phyloP scores from a whole-genome alignment of 2,888 invertebrate genomes.

The Dryococelus australis region DNA sequence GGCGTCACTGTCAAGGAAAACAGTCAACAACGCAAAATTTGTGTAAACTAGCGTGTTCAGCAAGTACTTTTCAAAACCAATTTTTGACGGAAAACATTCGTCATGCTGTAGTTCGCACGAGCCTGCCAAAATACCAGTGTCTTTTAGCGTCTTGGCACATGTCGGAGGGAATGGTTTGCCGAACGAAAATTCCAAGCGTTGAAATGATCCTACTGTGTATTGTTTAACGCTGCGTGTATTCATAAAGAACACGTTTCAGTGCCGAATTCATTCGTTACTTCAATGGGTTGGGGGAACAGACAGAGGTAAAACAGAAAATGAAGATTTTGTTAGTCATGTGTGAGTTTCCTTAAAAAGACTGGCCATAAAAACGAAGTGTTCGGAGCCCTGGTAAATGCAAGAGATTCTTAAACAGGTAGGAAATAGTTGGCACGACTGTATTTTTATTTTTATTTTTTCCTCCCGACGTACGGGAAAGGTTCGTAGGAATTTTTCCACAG shows the following conservation, averaged over 20 bases:
- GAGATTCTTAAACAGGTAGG: neutral
- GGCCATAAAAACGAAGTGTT: neutral
- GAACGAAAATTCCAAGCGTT: neutral
- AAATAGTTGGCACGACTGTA: constrained; percentile 3
- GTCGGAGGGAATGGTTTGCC: no score
- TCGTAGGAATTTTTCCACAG: neutral
- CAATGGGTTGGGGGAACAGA: neutral
- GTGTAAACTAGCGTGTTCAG: no score
- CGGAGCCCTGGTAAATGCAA: neutral
- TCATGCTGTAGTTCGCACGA: no score
- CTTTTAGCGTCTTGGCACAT: no score
- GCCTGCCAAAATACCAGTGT: no score
- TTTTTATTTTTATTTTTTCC: neutral
- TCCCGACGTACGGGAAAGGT: neutral
- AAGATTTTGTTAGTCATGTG: neutral
- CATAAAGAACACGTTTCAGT: neutral
- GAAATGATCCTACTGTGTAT: neutral
- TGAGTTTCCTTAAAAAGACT: neutral
- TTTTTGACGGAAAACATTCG: no score
- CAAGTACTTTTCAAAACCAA: no score
- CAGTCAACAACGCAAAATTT: no score
- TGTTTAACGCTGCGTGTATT: neutral
- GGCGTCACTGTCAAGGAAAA: no score
- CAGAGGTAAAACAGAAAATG: no score
- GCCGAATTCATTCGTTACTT: neutral